A percentile compares a stretch with the other conserved stretches of the same genome.
phyloP scores from a whole-genome alignment of 2,888 invertebrate genomes.

The Agrochola macilenta region DNA sequence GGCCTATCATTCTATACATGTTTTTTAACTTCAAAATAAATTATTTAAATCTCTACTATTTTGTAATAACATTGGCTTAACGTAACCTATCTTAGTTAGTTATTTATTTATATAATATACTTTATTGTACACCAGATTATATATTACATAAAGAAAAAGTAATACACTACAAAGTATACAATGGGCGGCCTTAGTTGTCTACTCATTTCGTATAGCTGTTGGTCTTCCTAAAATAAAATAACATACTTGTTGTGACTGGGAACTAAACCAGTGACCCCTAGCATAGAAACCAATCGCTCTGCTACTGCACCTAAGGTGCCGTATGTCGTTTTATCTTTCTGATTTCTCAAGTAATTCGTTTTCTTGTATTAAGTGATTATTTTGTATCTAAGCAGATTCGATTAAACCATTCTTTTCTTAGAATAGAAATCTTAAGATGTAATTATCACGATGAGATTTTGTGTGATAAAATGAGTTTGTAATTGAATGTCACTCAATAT shows the following conservation, averaged over 20 bases:
- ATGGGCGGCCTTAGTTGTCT: too few relatives aligned
- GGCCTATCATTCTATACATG: too few relatives aligned
- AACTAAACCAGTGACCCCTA: background rate
- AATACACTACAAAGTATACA: too few relatives aligned
- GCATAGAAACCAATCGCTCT: background rate
- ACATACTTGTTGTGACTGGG: background rate
- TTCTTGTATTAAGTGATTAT: slow-evolving; percentile 1
- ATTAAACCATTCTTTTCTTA: background rate
- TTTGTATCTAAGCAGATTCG: background rate
- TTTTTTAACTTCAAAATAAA: too few relatives aligned
- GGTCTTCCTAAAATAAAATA: background rate
- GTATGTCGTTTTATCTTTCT: too few relatives aligned
- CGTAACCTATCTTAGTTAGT: background rate
- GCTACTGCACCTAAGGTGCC: background rate
- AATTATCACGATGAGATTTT: slow-evolving; percentile 21
- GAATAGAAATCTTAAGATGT: slow-evolving; percentile 6
- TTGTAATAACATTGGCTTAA: background rate
- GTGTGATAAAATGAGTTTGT: slow-evolving; percentile 22
- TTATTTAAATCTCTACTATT: background rate
- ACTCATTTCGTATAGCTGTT: background rate
- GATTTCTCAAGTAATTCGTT: background rate
- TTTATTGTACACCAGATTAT: too few relatives aligned
- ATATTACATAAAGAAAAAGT: too few relatives aligned
- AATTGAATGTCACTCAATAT: slow-evolving; percentile 57
- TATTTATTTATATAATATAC: too few relatives aligned